These are phyloP conservation scores for Drosophila monieri DNA, from an alignment of 2,888 invertebrate genomes.

Conservation along the genomic window DNA sequence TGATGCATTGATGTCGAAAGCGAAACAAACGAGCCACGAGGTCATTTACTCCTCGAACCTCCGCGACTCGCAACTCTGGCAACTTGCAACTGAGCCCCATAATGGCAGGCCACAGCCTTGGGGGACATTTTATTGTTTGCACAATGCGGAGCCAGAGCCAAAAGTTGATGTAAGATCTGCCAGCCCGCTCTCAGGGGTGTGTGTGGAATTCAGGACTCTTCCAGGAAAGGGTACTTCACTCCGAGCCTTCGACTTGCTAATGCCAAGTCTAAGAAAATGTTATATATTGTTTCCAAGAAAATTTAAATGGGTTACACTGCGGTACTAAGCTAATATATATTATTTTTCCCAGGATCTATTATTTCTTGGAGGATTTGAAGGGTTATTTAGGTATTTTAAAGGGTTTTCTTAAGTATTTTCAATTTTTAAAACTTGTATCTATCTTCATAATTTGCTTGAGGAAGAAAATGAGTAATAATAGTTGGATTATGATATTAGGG, in stretches of 20 bases:
- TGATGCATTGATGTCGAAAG: constrained; percentile 81
- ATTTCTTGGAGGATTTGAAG: not conserved
- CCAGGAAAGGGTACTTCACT: constrained; percentile 30
- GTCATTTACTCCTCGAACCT: constrained; percentile 73
- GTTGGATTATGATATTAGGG: constrained; percentile 4
- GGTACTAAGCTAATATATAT: not conserved
- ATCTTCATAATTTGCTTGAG: too few species aligned
- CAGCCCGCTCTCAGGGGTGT: constrained; percentile 59
- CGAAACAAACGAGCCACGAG: constrained; percentile 79
- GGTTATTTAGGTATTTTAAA: too few species aligned
- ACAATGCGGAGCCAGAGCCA: constrained; percentile 58
- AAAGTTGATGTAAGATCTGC: constrained; percentile 77
- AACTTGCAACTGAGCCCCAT: constrained; percentile 36
- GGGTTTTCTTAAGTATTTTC: not conserved
- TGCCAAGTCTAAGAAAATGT: not conserved
- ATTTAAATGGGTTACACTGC: not conserved
- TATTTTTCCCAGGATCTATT: not conserved
- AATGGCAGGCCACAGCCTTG: constrained; percentile 68
- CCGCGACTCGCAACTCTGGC: not conserved
- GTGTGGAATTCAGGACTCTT: constrained; percentile 46
- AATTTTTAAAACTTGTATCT: not conserved
- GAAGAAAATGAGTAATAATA: too few species aligned
- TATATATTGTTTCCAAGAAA: constrained; percentile 2
- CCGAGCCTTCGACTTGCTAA: constrained; percentile 2
- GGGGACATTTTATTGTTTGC: constrained; percentile 83